Evolutionary conservation across 2,888 invertebrate genomes (phyloP), one percentile per base, ranked within the genome.

Genomic region (Philonicus albiceps): DNA sequence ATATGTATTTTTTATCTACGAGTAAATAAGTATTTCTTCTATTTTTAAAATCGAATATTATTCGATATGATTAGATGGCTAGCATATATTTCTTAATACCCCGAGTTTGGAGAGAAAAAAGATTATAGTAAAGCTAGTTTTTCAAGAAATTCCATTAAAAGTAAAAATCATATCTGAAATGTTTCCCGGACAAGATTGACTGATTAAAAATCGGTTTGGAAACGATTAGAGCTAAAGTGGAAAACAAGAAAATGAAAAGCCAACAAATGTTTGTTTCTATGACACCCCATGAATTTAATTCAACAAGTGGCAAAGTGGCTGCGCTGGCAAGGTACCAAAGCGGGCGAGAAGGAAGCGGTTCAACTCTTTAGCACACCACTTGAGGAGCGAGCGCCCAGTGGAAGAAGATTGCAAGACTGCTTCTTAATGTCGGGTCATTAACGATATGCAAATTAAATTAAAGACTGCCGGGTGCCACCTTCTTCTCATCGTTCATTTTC

Each of bases 381-480:
- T 8, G 53, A 53, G n/a, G 19, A 49, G 2, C 53, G 27, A 19
- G 72, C 49, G 30, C 78, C 73, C 31, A 55, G 81, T 16, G 55
- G 34, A 83, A 64, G 53, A 64, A 64, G 64, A 64, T 19, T 27
- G 64, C 64, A 64, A 64, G 64, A 64, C 64, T 83, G 64, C 64
- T 55, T 43, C 81, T 34, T 83, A 64, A 83, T 83, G 53, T 78
- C 31, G 37, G 86, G 72, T 72, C 80, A 81, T 86, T 86, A 86
- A 86, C 81, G 73, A 81, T 86, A 86, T 80, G 86, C 80, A 86
- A 86, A 86, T 86, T 86, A 81, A 86, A 86, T 86, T 86, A 86
- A 86, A 86, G 78, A 78, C 75, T 84, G 40, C 73, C 73, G 73
- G 84, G 84, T 27, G 73, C 73, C 81, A 74, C 83, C 83, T 86